Percentiles rank a stretch among this genome's conserved stretches.
Evolutionary conservation across 2,113 vertebrate species (phyloP).

Genomic region (Reinhardtius hippoglossoides): DNA sequence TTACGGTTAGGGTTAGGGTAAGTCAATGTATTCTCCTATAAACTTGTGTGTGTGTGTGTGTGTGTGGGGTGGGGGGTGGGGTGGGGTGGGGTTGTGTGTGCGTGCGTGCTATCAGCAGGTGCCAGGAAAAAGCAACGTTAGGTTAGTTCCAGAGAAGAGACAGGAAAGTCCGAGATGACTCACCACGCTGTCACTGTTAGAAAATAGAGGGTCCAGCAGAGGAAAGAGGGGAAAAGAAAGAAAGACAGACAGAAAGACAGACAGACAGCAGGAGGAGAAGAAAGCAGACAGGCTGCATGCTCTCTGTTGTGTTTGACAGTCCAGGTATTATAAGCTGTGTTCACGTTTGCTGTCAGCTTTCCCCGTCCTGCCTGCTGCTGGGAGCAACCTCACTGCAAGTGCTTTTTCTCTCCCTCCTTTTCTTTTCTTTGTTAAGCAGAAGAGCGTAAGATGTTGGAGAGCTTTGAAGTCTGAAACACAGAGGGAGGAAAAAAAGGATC

Average conservation of each 20-base stretch:
- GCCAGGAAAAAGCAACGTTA: conserved; percentile 52
- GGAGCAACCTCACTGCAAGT: conserved; percentile 37
- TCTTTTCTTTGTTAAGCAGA: conserved; percentile 44
- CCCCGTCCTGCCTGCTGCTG: conserved; percentile 42
- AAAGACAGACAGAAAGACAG: conserved; percentile 13
- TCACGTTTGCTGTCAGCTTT: conserved; percentile 62
- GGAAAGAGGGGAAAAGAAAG: conserved; percentile 8
- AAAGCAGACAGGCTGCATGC: conserved; percentile 7
- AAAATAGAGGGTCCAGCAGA: conserved; percentile 25
- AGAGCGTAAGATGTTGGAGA: conserved; percentile 63
- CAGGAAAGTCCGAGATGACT: conserved; percentile 80
- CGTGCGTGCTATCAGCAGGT: conserved; percentile 47
- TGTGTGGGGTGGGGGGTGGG: too few relatives aligned
- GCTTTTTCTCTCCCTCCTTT: background rate
- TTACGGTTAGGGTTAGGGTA: too few relatives aligned
- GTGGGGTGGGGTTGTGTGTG: too few relatives aligned
- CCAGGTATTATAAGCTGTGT: conserved; percentile 54
- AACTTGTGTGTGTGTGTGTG: too few relatives aligned
- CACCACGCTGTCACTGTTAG: conserved; percentile 66
- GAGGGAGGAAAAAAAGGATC: conserved; percentile 57
- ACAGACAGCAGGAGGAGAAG: background rate
- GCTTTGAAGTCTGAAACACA: conserved; percentile 75
- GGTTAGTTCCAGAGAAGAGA: conserved; percentile 56
- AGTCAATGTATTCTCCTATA: too few relatives aligned
- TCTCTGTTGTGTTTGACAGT: background rate